Base-by-base conservation (phyloP, 2,113 vertebrate species). In the Noturus placidus region DNA sequence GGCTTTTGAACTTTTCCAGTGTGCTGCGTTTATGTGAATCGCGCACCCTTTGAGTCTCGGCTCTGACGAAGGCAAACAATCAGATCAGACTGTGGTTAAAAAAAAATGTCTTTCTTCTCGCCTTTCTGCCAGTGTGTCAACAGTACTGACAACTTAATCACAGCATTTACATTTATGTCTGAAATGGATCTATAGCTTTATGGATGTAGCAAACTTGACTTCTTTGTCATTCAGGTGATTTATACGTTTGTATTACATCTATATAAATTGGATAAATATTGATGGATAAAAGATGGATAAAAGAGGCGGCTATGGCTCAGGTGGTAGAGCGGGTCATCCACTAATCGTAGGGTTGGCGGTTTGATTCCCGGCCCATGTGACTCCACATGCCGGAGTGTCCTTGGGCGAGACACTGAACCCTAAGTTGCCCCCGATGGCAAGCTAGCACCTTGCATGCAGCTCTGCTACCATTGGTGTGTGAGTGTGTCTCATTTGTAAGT, bases 1-100 rank as follows among this genome's bases (percentile, higher is more conserved):
- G 5, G 35, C 70, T 72, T 87, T 87, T 87, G 80, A 83, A 87
- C 81, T 65, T 65, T 83, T 76, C 10, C 85, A 35, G 57, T 9
- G 50, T 20, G 38, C 27, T n/a, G 4, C 1, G 9, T 78, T 67
- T 54, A 69, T 38, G n/a, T 3, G 42, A 50, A 35, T 72, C 7
- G 52, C n/a, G 4, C 22, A 50, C 6, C 63, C 69, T 86, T 80
- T 80, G 56, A 82, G 56, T 63, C 56, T 50, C 20, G 19, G 17
- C 79, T 46, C 3, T 70, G 86, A 33, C n/a, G 25, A 82, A 30
- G 54, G 42, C 59, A 79, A 82, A 70, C 59, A 14, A 52, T 56
- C 30, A 52, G 59, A 27, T 14, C 83, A 33, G 46, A 8, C 8
- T 50, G 14, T 3, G 7, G 15, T 33, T 20, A 10, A 19, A 30